phyloP scores from a whole-genome alignment of 2,797 vertebrate genomes.

The Rhabdomys pumilio region DNA sequence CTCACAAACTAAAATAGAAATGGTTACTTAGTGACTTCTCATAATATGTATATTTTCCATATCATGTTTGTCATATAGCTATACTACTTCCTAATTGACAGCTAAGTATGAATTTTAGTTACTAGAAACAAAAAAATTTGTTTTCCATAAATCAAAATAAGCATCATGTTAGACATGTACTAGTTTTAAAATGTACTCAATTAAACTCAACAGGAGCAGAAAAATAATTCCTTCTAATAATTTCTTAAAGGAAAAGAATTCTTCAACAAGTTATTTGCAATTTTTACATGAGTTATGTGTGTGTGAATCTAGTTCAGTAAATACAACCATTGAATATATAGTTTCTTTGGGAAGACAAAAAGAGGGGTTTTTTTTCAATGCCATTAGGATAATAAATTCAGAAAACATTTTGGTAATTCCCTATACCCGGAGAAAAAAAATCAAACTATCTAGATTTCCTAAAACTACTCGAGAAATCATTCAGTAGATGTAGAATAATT shows the following conservation, averaged over 20 bases:
- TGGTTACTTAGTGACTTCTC: constrained; percentile 20
- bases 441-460: constrained; percentile 61
- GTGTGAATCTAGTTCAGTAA: background rate
- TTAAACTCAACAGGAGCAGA: background rate
- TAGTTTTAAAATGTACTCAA: constrained; percentile 47
- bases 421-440: constrained; percentile 31
- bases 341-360: background rate
- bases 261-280: background rate
- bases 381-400: constrained; percentile 68
- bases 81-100: background rate
- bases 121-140: background rate
- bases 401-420: constrained; percentile 59
- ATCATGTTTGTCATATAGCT: background rate
- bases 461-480: constrained; percentile 59
- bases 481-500: constrained; percentile 76
- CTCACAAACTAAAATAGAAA: constrained; percentile 52
- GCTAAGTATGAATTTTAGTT: constrained; percentile 48
- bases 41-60: constrained; percentile 13
- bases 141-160: constrained; percentile 49
- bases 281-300: background rate
- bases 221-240: background rate
- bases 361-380: constrained; percentile 25
- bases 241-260: background rate
- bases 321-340: background rate
- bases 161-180: background rate